Evolutionary conservation across 2,888 invertebrate species (phyloP).

Genomic region (Himalopsyche kuldschensis): DNA sequence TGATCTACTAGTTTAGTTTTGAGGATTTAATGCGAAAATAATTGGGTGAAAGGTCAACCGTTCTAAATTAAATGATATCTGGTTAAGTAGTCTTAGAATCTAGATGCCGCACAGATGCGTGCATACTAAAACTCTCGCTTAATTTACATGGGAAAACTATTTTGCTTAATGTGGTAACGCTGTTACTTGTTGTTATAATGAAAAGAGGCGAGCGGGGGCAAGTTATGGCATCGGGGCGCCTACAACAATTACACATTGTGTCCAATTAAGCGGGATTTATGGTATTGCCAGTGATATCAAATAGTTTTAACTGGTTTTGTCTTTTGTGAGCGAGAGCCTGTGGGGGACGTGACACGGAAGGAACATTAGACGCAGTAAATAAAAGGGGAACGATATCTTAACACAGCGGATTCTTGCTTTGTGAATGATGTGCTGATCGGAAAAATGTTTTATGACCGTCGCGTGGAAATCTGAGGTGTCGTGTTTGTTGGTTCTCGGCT

Average conservation of each 20-base stretch:
- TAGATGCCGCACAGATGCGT: neutral
- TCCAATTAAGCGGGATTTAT: constrained; percentile 30
- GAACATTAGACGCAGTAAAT: neutral
- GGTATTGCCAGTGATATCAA: constrained; percentile 2
- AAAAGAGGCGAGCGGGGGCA: constrained; percentile 8
- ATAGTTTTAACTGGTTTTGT: constrained; percentile 1
- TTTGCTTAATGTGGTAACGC: constrained; percentile 11
- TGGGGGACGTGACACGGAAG: neutral
- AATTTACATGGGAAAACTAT: constrained; percentile 15
- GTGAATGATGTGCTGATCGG: neutral
- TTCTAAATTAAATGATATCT: neutral
- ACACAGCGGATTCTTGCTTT: neutral
- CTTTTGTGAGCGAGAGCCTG: neutral
- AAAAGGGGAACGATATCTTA: neutral
- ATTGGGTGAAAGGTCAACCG: neutral
- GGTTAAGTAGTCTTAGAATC: neutral
- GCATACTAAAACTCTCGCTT: neutral
- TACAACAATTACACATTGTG: constrained; percentile 14
- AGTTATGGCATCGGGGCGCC: constrained; percentile 1
- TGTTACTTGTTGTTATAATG: constrained; percentile 5
- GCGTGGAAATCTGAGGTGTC: neutral
- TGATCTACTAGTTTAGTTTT: no score
- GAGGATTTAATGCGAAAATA: no score
- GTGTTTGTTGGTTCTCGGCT: neutral
- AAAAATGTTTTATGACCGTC: neutral